Conservation (phyloP, 2,888 invertebrate species). For the Phyto melanocephala region DNA sequence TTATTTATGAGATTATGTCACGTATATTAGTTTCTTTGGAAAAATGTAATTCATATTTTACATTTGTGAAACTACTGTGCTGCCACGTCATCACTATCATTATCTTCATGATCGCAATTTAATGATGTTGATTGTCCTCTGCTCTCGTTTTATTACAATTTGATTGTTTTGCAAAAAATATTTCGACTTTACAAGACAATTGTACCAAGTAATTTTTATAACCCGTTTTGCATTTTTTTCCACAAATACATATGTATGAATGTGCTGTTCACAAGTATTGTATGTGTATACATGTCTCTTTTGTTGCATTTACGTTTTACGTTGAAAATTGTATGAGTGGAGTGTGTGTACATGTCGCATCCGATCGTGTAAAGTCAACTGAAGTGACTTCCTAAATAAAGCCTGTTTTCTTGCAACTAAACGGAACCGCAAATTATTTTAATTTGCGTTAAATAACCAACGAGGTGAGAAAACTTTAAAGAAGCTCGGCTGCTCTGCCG, state of each 20-base stretch:
- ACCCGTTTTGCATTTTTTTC: slow-evolving; percentile 45
- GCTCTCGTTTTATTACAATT: slow-evolving; percentile 51
- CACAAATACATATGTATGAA: too few relatives aligned
- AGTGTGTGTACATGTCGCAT: slow-evolving; percentile 28
- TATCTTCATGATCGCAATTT: slow-evolving; percentile 25
- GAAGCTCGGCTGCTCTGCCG: slow-evolving; percentile 1
- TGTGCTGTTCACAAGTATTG: neutral
- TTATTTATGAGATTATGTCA: too few relatives aligned
- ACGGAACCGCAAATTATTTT: slow-evolving; percentile 70
- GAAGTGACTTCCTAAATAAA: slow-evolving; percentile 55
- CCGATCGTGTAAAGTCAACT: slow-evolving; percentile 48
- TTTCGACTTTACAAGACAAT: slow-evolving; percentile 36
- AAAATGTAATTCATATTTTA: too few relatives aligned
- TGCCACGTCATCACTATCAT: slow-evolving; percentile 14
- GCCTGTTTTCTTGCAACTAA: slow-evolving; percentile 46
- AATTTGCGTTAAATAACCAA: slow-evolving; percentile 69
- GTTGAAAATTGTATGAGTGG: neutral
- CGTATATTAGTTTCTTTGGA: too few relatives aligned
- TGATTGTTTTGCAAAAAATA: slow-evolving; percentile 39
- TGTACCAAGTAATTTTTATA: slow-evolving; percentile 39
- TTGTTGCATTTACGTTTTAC: slow-evolving; percentile 4
- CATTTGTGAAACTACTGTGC: too few relatives aligned
- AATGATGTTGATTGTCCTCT: slow-evolving; percentile 50
- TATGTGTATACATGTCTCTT: too few relatives aligned
- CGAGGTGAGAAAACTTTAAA: slow-evolving; percentile 67